Percentiles rank a stretch among this genome's conserved stretches.
These are phyloP conservation scores for Pantala flavescens DNA, from an alignment of 1,140 invertebrate genomes.

Conservation along the genomic window DNA sequence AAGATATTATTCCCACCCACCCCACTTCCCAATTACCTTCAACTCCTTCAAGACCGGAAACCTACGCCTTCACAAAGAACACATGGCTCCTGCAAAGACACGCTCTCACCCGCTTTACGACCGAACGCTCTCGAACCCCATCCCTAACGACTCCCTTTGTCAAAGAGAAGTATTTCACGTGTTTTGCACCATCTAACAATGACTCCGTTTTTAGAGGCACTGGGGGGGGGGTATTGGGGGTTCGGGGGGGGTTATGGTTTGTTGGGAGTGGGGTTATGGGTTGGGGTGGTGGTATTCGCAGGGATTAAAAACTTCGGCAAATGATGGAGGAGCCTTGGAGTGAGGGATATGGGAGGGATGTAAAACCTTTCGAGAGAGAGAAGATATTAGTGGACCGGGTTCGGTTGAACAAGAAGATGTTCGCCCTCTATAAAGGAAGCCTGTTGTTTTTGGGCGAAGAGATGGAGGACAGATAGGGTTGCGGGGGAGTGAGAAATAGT, in stretches of 20 bases:
- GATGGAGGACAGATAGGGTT: background rate
- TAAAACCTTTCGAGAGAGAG: background rate
- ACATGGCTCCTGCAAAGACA: background rate
- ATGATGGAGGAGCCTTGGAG: no score
- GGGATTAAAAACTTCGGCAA: background rate
- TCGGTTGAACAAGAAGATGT: background rate
- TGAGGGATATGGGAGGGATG: background rate
- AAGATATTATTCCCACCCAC: background rate
- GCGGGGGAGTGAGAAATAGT: background rate
- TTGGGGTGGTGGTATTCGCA: no score
- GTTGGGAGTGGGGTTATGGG: background rate
- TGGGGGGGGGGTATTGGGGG: background rate
- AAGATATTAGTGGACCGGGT: background rate
- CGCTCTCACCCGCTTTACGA: background rate
- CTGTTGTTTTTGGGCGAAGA: background rate
- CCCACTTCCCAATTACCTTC: background rate
- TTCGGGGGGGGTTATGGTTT: background rate
- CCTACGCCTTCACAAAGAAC: background rate
- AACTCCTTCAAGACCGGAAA: background rate
- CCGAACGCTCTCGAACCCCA: background rate
- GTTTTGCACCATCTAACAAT: background rate
- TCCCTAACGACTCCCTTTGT: background rate
- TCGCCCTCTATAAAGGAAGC: background rate
- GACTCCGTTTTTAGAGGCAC: background rate
- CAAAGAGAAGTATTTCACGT: slow-evolving; percentile 1